Conservation (phyloP, 2,888 invertebrate genomes). For the Nephrocerus scutellatus region DNA sequence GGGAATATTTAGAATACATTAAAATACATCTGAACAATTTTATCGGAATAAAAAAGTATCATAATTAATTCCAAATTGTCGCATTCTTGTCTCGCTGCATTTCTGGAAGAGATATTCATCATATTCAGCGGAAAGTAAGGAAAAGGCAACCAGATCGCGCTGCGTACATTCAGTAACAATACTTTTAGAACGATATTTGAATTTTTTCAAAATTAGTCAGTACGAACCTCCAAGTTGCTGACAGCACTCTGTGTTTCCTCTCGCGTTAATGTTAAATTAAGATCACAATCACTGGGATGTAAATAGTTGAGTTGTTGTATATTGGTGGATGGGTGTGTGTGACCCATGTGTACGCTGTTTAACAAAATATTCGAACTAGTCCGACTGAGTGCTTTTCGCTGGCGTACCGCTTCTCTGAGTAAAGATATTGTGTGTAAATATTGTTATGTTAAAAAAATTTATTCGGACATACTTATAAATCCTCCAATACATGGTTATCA, state of each 20-base stretch:
- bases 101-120: no score
- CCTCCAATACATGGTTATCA: slow-evolving; percentile 86
- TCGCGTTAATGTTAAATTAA: slow-evolving; percentile 43
- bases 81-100: no score
- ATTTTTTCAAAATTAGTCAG: no score
- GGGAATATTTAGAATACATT: no score
- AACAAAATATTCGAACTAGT: slow-evolving; percentile 81
- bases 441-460: neutral
- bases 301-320: slow-evolving; percentile 53
- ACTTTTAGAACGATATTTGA: no score
- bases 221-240: slow-evolving; percentile 47
- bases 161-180: no score
- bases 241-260: slow-evolving; percentile 47
- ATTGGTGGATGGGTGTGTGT: slow-evolving; percentile 65
- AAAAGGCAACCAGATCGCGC: no score
- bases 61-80: no score
- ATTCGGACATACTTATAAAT: slow-evolving; percentile 54
- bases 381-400: slow-evolving; percentile 72
- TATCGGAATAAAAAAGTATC: no score
- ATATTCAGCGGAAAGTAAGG: no score
- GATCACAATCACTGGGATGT: slow-evolving; percentile 56
- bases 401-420: slow-evolving; percentile 67
- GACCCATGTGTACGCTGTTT: slow-evolving; percentile 76
- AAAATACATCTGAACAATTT: no score
- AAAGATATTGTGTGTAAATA: neutral